Percentiles rank a stretch among this genome's conserved stretches.
Conservation (phyloP, 2,797 vertebrate species). For the Onychomys leucogaster region DNA sequence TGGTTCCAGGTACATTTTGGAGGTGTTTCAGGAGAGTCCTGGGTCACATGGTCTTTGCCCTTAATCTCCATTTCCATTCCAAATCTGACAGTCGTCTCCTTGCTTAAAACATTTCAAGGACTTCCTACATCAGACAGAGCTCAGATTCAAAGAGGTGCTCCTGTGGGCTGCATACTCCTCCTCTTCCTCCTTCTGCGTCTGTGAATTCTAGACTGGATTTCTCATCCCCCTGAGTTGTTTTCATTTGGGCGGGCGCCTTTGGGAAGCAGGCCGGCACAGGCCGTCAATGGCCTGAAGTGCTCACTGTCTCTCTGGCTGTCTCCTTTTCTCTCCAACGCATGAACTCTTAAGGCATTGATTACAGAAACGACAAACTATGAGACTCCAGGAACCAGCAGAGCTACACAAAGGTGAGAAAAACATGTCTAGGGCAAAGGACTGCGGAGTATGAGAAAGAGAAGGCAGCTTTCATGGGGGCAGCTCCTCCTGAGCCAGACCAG, state of each 20-base stretch:
- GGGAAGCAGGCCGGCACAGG: background rate
- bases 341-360: background rate
- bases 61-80: background rate
- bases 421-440: background rate
- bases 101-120: background rate
- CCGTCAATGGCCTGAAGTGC: background rate
- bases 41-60: background rate
- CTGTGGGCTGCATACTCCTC: rapidly evolving
- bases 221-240: background rate
- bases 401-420: too few relatives aligned
- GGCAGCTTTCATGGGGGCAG: background rate
- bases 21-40: background rate
- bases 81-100: background rate
- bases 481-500: background rate
- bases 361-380: background rate
- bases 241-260: background rate
- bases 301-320: background rate
- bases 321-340: background rate
- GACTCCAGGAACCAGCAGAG: background rate
- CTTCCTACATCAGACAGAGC: background rate
- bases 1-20: background rate
- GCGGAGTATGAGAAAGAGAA: background rate
- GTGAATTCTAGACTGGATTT: background rate
- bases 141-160: background rate
- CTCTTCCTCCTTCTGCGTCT: background rate